phyloP scores from a whole-genome alignment of 2,113 vertebrate species.

The Pandion haliaetus region DNA sequence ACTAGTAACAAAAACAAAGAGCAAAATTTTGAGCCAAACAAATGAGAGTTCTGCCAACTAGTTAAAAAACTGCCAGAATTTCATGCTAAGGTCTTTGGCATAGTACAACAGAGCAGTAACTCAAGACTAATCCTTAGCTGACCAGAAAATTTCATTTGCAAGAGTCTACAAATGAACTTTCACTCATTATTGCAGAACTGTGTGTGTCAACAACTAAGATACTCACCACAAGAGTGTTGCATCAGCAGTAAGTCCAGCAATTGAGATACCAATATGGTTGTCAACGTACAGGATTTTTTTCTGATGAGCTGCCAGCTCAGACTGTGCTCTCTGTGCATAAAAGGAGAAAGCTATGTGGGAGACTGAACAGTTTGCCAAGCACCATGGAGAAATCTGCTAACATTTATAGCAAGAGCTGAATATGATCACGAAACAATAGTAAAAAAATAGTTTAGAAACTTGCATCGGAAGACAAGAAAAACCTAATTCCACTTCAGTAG shows the following conservation, averaged over 20 bases:
- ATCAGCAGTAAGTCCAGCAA: slow-evolving; percentile 96
- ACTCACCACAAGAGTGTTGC: slow-evolving; percentile 93
- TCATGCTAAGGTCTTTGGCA: background rate
- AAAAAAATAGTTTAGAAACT: background rate
- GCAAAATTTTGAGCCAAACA: slow-evolving; percentile 1
- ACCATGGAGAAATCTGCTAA: slow-evolving; percentile 19
- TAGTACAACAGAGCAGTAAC: background rate
- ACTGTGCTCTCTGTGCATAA: slow-evolving; percentile 89
- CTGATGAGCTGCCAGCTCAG: slow-evolving; percentile 97
- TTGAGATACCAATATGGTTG: slow-evolving; percentile 97
- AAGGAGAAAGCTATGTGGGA: slow-evolving; percentile 26
- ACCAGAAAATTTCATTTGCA: background rate
- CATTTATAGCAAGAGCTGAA: background rate
- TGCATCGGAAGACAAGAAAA: background rate
- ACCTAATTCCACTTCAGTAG: background rate
- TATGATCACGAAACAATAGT: background rate
- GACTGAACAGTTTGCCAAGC: background rate
- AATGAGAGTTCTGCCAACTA: background rate
- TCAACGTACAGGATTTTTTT: slow-evolving; percentile 99
- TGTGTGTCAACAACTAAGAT: background rate
- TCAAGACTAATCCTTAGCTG: background rate
- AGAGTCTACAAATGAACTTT: slow-evolving; percentile 24
- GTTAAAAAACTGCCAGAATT: background rate
- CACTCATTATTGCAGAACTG: slow-evolving; percentile 20
- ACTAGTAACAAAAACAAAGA: slow-evolving; percentile 19